A percentile compares a stretch with the other conserved stretches of the same genome.
phyloP scores from a whole-genome alignment of 2,113 vertebrate genomes.

The Halcyon senegalensis region DNA sequence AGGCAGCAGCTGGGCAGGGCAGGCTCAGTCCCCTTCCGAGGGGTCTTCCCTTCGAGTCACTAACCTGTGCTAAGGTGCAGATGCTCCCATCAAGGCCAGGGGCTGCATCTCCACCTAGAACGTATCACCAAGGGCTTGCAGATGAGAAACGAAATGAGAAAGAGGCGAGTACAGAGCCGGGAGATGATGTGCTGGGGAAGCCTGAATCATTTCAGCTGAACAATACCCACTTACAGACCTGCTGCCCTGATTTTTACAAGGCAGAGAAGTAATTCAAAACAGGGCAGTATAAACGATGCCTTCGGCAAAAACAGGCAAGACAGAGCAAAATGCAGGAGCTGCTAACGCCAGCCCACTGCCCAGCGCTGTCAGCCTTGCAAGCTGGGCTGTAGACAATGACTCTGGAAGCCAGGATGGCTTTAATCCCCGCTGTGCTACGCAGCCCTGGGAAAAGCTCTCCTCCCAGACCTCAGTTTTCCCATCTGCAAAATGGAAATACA shows the following conservation, averaged over 20 bases:
- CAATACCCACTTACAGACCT: neutral
- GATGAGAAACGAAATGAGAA: neutral
- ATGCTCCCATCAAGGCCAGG: neutral
- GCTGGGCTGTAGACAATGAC: neutral
- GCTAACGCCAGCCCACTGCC: neutral
- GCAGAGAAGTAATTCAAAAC: neutral
- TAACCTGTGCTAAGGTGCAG: neutral
- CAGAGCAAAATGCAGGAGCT: neutral
- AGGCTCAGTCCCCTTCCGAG: neutral
- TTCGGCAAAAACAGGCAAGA: neutral
- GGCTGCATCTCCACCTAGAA: neutral
- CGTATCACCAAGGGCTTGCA: accelerated
- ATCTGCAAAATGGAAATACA: neutral
- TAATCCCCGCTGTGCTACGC: accelerated
- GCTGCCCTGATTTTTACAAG: neutral
- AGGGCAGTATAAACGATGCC: neutral
- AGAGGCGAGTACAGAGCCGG: neutral
- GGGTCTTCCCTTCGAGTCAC: neutral
- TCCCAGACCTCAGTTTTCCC: neutral
- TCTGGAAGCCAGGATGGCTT: neutral
- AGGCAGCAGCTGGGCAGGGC: neutral
- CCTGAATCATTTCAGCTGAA: neutral
- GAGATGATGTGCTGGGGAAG: neutral
- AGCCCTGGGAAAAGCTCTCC: neutral
- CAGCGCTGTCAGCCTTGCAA: accelerated